Evolutionary conservation across 2,113 vertebrate genomes (phyloP), one percentile per base, ranked within the genome.

Genomic region (Spizaetus ornatus): DNA sequence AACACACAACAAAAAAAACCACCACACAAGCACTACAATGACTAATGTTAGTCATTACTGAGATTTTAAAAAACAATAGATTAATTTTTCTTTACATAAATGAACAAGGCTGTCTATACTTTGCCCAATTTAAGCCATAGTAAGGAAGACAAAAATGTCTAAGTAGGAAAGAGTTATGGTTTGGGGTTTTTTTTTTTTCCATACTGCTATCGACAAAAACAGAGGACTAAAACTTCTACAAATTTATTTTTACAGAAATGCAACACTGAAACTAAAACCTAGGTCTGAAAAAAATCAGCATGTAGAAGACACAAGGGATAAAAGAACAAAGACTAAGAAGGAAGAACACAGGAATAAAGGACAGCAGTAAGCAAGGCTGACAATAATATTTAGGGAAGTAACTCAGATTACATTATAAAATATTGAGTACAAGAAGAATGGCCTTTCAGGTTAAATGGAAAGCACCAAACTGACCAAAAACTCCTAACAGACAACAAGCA

Each of bases 151-250:
- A 63, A 63, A 58, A 83, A 34, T 3, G 6, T 18, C 22, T n/a
- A 12, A 42, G 16, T 7, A 23, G 10, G 14, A 53, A 65, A 55
- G 18, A 74, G 7, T 38, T 45, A 56, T 43, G 43, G 17, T 43
- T 43, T 9, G 12, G 1, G 4, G 1, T 0, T 43, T 43, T 61
- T 72, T 62, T 8, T 0, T 0, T 2, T n/a, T n/a, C 13, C 26
- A 50, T 9, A 27, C 6, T 52, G 26, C 12, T 52, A 34, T 43
- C 17, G 43, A 84, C 10, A 58, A 12, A 88, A 76, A 79, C 1
- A 62, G 3, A 63, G 5, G 2, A 58, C 8, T 1, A 86, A 32
- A 80, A 89, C 23, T 69, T 18, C 12, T 7, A 77, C 10, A 42
- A 26, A 20, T n/a, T 32, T 9, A 50, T 31, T 73, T 84, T 61